Evolutionary conservation across 2,888 invertebrate species (phyloP), one percentile per base, ranked within the genome.

Genomic region (Meliscaeva auricollis): DNA sequence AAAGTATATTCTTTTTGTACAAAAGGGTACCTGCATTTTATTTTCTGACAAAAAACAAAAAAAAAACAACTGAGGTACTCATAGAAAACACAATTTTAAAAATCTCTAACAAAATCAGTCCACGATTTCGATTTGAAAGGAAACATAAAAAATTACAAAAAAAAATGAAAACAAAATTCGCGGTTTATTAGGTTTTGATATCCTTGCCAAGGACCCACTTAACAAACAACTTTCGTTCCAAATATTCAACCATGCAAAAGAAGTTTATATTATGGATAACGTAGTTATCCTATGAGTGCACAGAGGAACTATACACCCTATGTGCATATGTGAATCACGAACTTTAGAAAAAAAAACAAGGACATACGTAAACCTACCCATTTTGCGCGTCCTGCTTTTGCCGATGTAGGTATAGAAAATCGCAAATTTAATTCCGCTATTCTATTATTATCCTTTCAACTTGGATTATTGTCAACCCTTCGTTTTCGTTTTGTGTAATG

Each of bases 401-500:
- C 66, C 48, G 6, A 41, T 64, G 69, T 58, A 48, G n/a, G n/a
- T n/a, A n/a, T 5, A 8, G 8, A 15, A 74, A 79, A 11, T 84
- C 50, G 76, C 84, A 85, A 80, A 80, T 80, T 80, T 85, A 85
- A 85, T 81, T 85, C 81, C 64, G 81, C 81, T 73, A 73, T 81
- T 85, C 77, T 73, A 77, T 85, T 85, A 77, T 81, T 73, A 81
- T 81, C 85, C 81, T 81, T 85, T 85, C 85, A 81, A 81, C 68
- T 56, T 13, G 81, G 81, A 85, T 85, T 85, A 85, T 85, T 85
- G 85, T 85, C 85, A 85, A 85, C 85, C 85, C 85, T 85, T 79
- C 79, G 54, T 68, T 58, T 69, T 64, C 26, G 73, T 72, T 38
- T 26, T 85, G 68, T 32, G 76, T 77, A 81, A 81, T 85, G 79